phyloP scores from a whole-genome alignment of 2,113 vertebrate genomes.

The Fregata magnificens region DNA sequence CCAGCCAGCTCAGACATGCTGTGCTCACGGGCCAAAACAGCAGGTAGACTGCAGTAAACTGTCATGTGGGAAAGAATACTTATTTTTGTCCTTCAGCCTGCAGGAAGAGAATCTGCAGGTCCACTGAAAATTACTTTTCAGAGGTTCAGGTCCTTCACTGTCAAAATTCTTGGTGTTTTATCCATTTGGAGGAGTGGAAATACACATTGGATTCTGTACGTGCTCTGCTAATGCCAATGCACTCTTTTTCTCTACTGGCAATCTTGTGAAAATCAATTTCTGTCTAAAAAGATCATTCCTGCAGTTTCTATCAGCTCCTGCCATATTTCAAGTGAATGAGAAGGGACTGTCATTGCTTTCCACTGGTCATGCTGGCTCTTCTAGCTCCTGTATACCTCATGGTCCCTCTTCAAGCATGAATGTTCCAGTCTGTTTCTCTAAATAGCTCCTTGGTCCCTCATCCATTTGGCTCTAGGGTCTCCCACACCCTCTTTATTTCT shows the following conservation, averaged over 20 bases:
- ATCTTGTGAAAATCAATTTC: not conserved
- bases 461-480: not conserved
- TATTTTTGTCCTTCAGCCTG: not conserved
- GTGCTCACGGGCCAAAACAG: not conserved
- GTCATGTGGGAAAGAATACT: not conserved
- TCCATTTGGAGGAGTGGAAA: not conserved
- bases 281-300: not conserved
- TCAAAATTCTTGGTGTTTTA: not conserved
- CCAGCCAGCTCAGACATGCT: not conserved
- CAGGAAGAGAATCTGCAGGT: not conserved
- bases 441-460: not conserved
- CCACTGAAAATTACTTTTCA: not conserved
- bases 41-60: not conserved
- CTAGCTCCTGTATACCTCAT: not conserved
- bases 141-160: not conserved
- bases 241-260: not conserved
- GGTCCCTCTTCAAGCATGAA: not conserved
- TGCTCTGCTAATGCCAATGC: not conserved
- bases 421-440: not conserved
- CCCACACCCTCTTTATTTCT: not conserved
- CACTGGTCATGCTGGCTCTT: not conserved
- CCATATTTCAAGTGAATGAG: not conserved
- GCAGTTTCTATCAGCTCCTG: not conserved
- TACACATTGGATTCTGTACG: not conserved
- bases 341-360: not conserved